Evolutionary conservation across 2,113 vertebrate species (phyloP).

Genomic region (Pseudolaguvia tuberculata): DNA sequence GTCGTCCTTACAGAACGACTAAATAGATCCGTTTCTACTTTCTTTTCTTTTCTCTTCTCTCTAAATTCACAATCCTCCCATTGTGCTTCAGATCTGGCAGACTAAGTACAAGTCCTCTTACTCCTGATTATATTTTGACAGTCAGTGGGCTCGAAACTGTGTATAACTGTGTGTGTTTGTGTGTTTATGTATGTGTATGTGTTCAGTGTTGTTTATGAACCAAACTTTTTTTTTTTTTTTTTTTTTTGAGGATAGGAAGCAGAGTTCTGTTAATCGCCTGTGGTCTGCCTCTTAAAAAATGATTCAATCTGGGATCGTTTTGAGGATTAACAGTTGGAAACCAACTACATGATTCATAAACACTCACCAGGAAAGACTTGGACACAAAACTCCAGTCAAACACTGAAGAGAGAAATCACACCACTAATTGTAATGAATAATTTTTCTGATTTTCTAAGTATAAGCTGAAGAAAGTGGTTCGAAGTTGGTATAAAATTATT

Average conservation of each 20-base stretch:
- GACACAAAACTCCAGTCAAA: conserved; percentile 34
- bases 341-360: conserved; percentile 46
- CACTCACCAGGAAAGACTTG: conserved; percentile 42
- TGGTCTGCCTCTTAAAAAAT: conserved; percentile 23
- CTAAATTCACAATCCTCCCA: conserved; percentile 39
- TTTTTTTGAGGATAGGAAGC: conserved; percentile 18
- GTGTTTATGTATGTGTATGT: conserved; percentile 25
- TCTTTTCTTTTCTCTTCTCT: conserved; percentile 29
- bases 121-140: conserved; percentile 39
- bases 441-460: conserved; percentile 14
- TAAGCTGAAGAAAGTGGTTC: background rate
- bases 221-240: no score
- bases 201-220: conserved; percentile 46
- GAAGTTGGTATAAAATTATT: background rate
- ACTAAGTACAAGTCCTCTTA: conserved; percentile 32
- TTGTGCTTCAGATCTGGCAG: conserved; percentile 37
- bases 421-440: conserved; percentile 9
- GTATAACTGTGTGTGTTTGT: conserved; percentile 22
- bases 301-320: conserved; percentile 40
- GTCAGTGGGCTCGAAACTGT: conserved; percentile 11
- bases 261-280: conserved; percentile 29
- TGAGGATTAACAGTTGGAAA: conserved; percentile 47
- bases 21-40: conserved; percentile 15
- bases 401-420: conserved; percentile 27
- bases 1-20: conserved; percentile 10